phyloP scores from a whole-genome alignment of 2,797 vertebrate genomes.

The Jordanella pulchra region DNA sequence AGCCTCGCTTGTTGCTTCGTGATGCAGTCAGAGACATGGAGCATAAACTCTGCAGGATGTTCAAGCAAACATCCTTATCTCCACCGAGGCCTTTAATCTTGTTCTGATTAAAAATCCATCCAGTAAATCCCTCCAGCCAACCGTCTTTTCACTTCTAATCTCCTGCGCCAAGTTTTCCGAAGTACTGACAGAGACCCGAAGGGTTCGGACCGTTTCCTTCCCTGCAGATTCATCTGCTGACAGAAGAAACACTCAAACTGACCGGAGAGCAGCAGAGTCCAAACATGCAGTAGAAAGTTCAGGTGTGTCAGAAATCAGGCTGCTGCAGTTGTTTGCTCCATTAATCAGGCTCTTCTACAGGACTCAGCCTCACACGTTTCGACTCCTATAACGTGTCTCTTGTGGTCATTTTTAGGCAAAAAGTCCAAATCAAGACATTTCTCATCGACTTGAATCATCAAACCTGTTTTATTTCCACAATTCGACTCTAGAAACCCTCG shows the following conservation, averaged over 20 bases:
- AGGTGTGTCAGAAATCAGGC: too few relatives aligned
- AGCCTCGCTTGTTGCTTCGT: neutral
- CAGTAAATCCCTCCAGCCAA: slow-evolving; percentile 47
- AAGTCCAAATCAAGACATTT: neutral
- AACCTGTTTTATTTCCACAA: neutral
- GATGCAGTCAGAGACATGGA: neutral
- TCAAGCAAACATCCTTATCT: slow-evolving; percentile 1
- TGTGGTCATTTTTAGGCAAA: neutral
- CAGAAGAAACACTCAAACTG: too few relatives aligned
- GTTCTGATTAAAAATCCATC: slow-evolving; percentile 52
- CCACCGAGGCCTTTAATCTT: slow-evolving; percentile 26
- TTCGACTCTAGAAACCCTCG: neutral
- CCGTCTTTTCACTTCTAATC: slow-evolving; percentile 16
- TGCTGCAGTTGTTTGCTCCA: neutral
- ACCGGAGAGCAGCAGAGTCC: too few relatives aligned
- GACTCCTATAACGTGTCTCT: neutral
- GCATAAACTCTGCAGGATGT: neutral
- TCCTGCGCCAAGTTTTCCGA: slow-evolving; percentile 30
- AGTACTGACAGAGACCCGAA: slow-evolving; percentile 16
- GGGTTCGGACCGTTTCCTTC: neutral
- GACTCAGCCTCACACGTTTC: neutral
- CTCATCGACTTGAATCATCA: neutral
- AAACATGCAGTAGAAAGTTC: too few relatives aligned
- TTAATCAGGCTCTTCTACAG: neutral
- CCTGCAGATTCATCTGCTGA: neutral